Evolutionary conservation across 2,113 vertebrate genomes (phyloP).

Genomic region (Sterrhoptilus dennistouni): DNA sequence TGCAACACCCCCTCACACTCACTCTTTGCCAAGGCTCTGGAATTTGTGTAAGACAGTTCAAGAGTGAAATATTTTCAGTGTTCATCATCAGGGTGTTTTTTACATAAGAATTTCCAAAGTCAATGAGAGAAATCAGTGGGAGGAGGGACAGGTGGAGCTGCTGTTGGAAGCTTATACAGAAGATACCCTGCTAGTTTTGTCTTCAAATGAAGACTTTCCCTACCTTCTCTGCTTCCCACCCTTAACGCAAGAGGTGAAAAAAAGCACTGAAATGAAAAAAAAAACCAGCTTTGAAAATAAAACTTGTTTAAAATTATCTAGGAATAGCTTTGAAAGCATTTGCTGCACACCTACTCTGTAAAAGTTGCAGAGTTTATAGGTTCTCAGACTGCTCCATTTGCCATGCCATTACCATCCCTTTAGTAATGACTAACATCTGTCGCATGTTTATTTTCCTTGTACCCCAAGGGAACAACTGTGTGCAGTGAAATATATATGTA

Average conservation of each 20-base stretch:
- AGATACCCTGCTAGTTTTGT: background rate
- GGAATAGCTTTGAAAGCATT: background rate
- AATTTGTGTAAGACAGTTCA: background rate
- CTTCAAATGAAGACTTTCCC: background rate
- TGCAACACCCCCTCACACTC: background rate
- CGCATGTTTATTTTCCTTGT: background rate
- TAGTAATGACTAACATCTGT: background rate
- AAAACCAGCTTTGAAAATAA: background rate
- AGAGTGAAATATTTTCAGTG: background rate
- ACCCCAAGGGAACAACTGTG: background rate
- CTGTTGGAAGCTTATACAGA: background rate
- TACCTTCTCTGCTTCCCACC: background rate
- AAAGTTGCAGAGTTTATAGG: background rate
- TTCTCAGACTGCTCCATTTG: background rate
- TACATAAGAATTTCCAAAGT: background rate
- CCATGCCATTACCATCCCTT: background rate
- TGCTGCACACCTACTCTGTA: background rate
- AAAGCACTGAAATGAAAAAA: background rate
- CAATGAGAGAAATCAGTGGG: background rate
- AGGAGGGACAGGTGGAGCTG: background rate
- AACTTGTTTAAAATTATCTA: background rate
- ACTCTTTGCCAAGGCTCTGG: background rate
- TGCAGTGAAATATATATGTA: background rate
- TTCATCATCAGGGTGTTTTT: background rate
- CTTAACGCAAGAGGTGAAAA: background rate